These are phyloP conservation scores for Coleophora deauratella DNA, from an alignment of 2,888 invertebrate species.

Conservation along the genomic window DNA sequence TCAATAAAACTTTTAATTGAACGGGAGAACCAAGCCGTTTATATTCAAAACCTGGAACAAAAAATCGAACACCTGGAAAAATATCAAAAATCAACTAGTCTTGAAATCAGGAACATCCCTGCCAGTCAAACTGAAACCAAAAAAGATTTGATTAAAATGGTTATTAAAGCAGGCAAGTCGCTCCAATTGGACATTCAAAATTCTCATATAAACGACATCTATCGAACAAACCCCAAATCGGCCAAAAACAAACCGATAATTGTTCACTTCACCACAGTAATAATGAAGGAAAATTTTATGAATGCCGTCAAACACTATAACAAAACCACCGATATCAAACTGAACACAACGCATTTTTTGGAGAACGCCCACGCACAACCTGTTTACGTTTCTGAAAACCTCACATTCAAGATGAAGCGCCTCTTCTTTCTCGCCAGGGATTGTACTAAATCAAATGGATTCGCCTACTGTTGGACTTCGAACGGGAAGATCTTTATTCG, in stretches of 20 bases:
- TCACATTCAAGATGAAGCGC: conserved; percentile 1
- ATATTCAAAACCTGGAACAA: not conserved
- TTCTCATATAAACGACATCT: conserved; percentile 2
- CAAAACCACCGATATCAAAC: not conserved
- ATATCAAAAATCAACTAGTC: not conserved
- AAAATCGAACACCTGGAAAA: conserved; percentile 2
- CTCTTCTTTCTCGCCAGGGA: conserved; percentile 1
- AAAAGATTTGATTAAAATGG: not conserved
- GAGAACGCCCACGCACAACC: not conserved
- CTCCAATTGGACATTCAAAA: not conserved
- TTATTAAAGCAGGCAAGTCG: not conserved
- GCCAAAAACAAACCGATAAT: not conserved
- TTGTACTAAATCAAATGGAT: not conserved
- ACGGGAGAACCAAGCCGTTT: too few relatives aligned
- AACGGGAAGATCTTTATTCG: conserved; percentile 4
- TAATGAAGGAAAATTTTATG: not conserved
- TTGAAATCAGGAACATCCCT: conserved; percentile 4
- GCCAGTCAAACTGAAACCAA: not conserved
- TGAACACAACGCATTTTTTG: not conserved
- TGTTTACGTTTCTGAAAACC: conserved; percentile 2
- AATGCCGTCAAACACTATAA: not conserved
- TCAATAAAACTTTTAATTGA: too few relatives aligned
- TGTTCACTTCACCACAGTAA: conserved; percentile 1
- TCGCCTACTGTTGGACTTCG: conserved; percentile 1
- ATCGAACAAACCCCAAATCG: conserved; percentile 1